Base-by-base conservation (phyloP, 1,140 invertebrate species). In the Drosophila tani region DNA sequence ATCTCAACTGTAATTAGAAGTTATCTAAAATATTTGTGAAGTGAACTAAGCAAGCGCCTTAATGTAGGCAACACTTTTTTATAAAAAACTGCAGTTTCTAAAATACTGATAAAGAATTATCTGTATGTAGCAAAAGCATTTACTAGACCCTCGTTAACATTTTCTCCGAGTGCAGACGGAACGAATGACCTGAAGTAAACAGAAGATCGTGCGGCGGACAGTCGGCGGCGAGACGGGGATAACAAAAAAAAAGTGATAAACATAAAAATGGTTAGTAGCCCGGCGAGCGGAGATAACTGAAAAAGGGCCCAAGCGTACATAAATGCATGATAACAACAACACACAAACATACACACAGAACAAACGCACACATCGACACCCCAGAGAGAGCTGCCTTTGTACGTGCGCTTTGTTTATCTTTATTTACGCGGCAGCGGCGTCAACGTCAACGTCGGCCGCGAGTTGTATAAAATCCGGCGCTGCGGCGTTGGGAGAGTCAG, bases 381-480 rank as follows among this genome's bases (percentile, higher is more conserved):
- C 40, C 41, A 11, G 56, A 60, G 55, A 49, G 15, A 7, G 14
- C 11, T n/a, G 21, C 15, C 35, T 64, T 43, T 47, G 40, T 45
- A 56, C 32, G 56, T 65, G 45, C 46, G 55, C 41, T 66, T 32
- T 67, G 51, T 73, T 87, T 87, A 86, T 82, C 75, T 87, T 27
- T 76, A 56, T 82, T 73, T 76, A 53, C 24, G 75, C 75, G 24
- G 68, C 64, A 70, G 35, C 58, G 64, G 40, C 47, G 63, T 75
- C 73, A 75, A 69, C 53, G 65, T 49, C 43, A 67, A 69, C 65
- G 66, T 46, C 43, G 66, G 46, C 15, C 51, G 68, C 63, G 50
- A 69, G 56, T 59, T 70, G 60, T 87, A 87, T 87, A 87, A 83
- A 82, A 82, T 70, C 66, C 57, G 45, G 51, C 29, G 71, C 24